Evolutionary conservation across 2,113 vertebrate species (phyloP).

Genomic region (Pelecanus crispus): DNA sequence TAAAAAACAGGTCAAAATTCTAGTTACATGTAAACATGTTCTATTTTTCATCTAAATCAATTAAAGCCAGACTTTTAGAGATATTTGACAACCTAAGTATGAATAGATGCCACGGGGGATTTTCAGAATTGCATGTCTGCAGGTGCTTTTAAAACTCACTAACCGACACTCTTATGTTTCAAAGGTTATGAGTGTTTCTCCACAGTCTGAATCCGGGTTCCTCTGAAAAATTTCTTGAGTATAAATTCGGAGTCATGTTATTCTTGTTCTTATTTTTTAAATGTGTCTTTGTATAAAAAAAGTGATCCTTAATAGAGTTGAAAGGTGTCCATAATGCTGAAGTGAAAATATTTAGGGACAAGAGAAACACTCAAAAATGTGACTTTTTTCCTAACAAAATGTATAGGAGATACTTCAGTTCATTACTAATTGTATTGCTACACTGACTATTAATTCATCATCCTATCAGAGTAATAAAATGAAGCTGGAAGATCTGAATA

Average conservation of each 20-base stretch:
- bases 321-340: neutral
- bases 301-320: neutral
- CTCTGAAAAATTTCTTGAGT: neutral
- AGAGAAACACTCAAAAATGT: neutral
- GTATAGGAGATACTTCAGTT: neutral
- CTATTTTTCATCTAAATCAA: neutral
- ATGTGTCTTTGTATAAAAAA: neutral
- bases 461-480: neutral
- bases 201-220: neutral
- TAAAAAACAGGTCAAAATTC: neutral
- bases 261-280: neutral
- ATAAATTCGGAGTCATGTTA: neutral
- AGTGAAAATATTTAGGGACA: neutral
- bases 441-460: neutral
- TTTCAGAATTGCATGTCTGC: neutral
- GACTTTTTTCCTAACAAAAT: neutral
- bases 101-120: neutral
- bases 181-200: neutral
- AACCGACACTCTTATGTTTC: neutral
- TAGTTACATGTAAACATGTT: neutral
- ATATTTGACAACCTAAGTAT: neutral
- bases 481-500: neutral
- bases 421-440: neutral
- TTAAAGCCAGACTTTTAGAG: neutral
- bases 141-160: neutral